A percentile compares a stretch with the other conserved stretches of the same genome.
phyloP scores from a whole-genome alignment of 2,888 invertebrate species.

The Portevinia maculata region DNA sequence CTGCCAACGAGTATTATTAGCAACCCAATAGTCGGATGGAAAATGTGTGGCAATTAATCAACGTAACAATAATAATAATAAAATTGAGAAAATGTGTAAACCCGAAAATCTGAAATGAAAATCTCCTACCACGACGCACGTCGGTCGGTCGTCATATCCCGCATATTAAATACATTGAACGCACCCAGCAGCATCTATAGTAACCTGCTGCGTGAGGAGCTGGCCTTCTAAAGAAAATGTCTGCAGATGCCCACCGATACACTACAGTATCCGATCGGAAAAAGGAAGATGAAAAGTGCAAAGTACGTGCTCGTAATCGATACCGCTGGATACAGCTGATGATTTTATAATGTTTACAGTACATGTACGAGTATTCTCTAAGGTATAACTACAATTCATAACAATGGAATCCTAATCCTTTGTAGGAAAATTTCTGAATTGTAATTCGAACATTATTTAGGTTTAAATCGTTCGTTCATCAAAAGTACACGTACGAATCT shows the following conservation, averaged over 20 bases:
- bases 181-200: constrained; percentile 25
- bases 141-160: constrained; percentile 24
- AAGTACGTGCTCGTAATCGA: constrained; percentile 66
- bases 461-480: constrained; percentile 59
- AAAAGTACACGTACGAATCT: constrained; percentile 56
- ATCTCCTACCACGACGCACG: constrained; percentile 49
- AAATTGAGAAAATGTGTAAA: constrained; percentile 47
- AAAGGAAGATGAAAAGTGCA: constrained; percentile 58
- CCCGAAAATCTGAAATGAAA: constrained; percentile 32
- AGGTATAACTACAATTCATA: constrained; percentile 46
- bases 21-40: constrained; percentile 48
- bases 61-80: constrained; percentile 67
- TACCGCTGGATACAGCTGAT: constrained; percentile 67
- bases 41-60: constrained; percentile 71
- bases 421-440: constrained; percentile 46
- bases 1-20: constrained; percentile 61
- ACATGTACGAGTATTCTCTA: constrained; percentile 21
- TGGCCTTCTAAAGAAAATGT: constrained; percentile 41
- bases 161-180: constrained; percentile 44
- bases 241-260: constrained; percentile 62
- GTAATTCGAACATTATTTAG: constrained; percentile 62
- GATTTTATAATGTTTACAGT: constrained; percentile 41
- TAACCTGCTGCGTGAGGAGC: constrained; percentile 67
- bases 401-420: constrained; percentile 65
- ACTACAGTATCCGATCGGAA: constrained; percentile 18